Evolutionary conservation across 2,888 invertebrate genomes (phyloP), one percentile per base, ranked within the genome.

Genomic region (Charanyca ferruginea): DNA sequence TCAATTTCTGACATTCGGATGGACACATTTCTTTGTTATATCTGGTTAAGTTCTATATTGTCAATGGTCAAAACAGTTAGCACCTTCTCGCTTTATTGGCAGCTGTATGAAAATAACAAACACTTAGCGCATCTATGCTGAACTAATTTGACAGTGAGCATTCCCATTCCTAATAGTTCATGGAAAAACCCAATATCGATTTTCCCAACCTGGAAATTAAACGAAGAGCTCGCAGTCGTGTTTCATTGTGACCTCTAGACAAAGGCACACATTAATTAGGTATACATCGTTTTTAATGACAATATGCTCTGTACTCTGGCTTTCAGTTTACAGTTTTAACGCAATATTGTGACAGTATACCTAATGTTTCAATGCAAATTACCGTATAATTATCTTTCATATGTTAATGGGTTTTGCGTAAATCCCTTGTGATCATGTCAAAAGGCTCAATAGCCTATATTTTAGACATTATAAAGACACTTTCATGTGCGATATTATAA

Each of bases 361-460:
- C 20, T 49, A 28, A 51, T 54, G 47, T 44, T 38, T 61, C 28
- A 61, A 44, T 58, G 32, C 18, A 54, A 45, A 69, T 53, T 9
- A 42, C n/a, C 1, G 11, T 25, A 47, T 66, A 47, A 47, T 32
- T 63, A 74, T 38, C 9, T n/a, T 58, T 28, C 32, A 52, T 62
- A 42, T 61, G n/a, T 20, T 60, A 52, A 61, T 65, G 57, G 32
- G 28, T 54, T 70, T 48, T 42, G 38, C 53, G 63, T 48, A 16
- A 52, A 48, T 75, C 66, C 76, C 66, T 32, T 23, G 71, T 44
- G 76, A 71, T 13, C 9, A 47, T 44, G 47, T 61, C 70, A 70
- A n/a, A n/a, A 75, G 60, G 49, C 41, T 48, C 25, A 20, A 28
- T 9, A 38, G 25, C 38, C 28, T 59, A 22, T 58, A 45, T 59